Evolutionary conservation across 2,797 vertebrate species (phyloP), one percentile per base, ranked within the genome.

Genomic region (Clarias pachynema): DNA sequence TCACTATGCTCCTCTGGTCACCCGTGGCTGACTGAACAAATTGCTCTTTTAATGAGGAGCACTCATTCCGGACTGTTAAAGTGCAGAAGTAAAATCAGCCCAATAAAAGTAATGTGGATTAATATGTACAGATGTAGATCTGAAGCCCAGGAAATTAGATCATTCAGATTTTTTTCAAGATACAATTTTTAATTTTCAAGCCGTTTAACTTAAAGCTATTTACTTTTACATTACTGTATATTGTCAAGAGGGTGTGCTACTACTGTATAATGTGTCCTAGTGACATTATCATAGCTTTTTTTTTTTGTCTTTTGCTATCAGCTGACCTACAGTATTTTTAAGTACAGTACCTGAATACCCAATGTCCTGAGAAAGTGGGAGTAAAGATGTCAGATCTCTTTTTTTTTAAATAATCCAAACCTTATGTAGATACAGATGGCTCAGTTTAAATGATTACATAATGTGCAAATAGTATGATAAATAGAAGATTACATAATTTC

Each of bases 21-120:
- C 62, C 85, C 57, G n/a, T 60, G 62, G 69, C 79, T 86, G 80
- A 87, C 79, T 84, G 88, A 90, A 87, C 84, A 90, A 90, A 90
- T 89, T 84, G 63, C 84, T 83, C 44, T 65, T 84, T 86, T 86
- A 88, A 88, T 73, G 81, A 86, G 81, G 37, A 62, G 53, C 60
- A 68, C 84, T 84, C 56, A 78, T 87, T 87, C 29, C 73, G 70
- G 74, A 82, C 63, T 75, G 77, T 85, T 86, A 68, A 78, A 87
- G 77, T 66, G 34, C 18, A 57, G 74, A 56, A 44, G 34, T 59
- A 63, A 84, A 79, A 79, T n/a, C 16, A 75, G 34, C 59, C 72
- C 56, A 16, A 37, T 77, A 26, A 74, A 82, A 16, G 44, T 63
- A 34, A 20, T 60, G 85, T 81, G 66, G 34, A 81, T 73, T 59